Evolutionary conservation across 2,797 vertebrate species (phyloP).

Genomic region (Lagocephalus sceleratus): DNA sequence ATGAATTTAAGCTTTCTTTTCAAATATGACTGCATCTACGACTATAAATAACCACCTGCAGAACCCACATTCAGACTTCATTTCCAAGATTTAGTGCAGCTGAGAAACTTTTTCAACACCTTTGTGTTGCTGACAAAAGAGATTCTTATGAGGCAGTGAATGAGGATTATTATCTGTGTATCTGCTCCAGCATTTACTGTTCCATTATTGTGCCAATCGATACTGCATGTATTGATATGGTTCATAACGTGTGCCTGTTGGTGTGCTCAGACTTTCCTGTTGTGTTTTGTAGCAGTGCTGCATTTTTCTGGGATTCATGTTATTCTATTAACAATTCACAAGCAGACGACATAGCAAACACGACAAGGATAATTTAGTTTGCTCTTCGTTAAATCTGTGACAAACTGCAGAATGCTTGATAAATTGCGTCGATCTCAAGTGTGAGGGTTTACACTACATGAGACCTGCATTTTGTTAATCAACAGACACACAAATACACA

Average conservation of each 20-base stretch:
- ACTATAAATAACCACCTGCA: no score
- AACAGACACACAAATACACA: constrained; percentile 4
- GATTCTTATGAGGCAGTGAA: constrained; percentile 14
- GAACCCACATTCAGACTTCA: no score
- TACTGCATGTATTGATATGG: no score
- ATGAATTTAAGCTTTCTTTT: no score
- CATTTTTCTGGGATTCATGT: no score
- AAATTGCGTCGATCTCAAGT: constrained; percentile 15
- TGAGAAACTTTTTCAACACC: constrained; percentile 33
- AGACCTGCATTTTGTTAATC: not conserved
- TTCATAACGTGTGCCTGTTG: not conserved
- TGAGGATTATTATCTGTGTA: constrained; percentile 21
- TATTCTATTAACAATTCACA: no score
- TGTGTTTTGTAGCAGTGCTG: not conserved
- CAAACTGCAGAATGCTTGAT: constrained; percentile 9
- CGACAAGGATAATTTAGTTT: no score
- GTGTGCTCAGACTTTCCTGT: not conserved
- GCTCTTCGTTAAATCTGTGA: no score
- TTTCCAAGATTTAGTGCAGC: not conserved
- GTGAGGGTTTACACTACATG: not conserved
- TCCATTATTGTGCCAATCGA: not conserved
- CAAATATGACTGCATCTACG: no score
- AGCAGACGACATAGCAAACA: no score
- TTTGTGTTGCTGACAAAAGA: constrained; percentile 27
- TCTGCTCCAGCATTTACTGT: constrained; percentile 10